Base-by-base conservation (phyloP, 30 jellyfish, hydroid and myxozoan species). In the Aurelia aurita complex sp. Pacific region DNA sequence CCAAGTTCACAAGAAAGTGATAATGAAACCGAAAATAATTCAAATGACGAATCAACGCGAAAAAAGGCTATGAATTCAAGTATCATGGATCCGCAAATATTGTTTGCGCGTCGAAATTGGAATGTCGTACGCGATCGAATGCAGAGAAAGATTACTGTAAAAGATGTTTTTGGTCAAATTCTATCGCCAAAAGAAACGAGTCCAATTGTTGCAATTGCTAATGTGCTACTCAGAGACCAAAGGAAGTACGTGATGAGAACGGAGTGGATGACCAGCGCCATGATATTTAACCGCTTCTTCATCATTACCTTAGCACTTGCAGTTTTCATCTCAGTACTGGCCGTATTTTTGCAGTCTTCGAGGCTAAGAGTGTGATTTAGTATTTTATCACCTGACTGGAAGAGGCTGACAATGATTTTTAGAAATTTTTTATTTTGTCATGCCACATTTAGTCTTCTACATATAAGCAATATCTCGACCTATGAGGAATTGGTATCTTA, bases 251-350 rank as follows among this genome's bases (percentile, higher is more conserved):
- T 76, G 8, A 79, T 81, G 86, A 60, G 85, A 63, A 89, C 94
- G 2, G 97, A 89, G 36, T 89, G 97, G 97, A 89, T 89, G 97
- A 89, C 86, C 54, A 81, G 91, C 38, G 97, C 97, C 36, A 89
- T 89, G 85, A 82, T 89, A 12, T 74, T 89, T 35, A 89, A 89
- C 63, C 86, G 97, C 23, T 82, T 89, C 74, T 89, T 89, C 83
- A 67, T 82, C 17, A 81, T 89, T 67, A 23, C 75, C 9, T 57
- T 89, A 38, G 67, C 75, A 15, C 52, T 89, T 7, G 87, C 97
- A 7, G 91, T 89, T 67, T 29, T 81, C 12, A 59, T 89, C 40
- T 89, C 97, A n/a, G 14, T 89, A 19, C 67, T 89, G 23, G 93
- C 97, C 2, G 97, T 89, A 53, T 89, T 89, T 38, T 17, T 89